Base-by-base conservation (phyloP, 1,140 invertebrate genomes). In the Drosophila lacteicornis region DNA sequence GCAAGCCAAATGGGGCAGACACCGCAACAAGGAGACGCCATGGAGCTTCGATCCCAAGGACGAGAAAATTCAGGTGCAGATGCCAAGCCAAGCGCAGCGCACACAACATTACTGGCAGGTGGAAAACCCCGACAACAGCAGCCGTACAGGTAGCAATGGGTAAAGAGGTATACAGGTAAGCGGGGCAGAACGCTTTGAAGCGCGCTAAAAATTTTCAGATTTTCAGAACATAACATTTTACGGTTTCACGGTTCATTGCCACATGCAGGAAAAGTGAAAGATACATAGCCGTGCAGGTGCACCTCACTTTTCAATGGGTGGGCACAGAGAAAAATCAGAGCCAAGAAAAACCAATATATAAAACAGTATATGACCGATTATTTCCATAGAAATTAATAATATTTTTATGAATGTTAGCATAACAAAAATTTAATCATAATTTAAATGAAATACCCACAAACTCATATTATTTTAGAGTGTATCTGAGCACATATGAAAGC, bases 141-240 rank as follows among this genome's bases (percentile, higher is more conserved):
- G 68, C 68, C 70, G 33, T 45, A 45, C 70, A 51, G 38, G 68
- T 55, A 63, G 51, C 59, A 50, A 17, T 45, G 25, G 59, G 46
- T 45, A 25, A 17, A 19, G 45, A 61, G 53, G 42, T 38, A 38
- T 55, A 5, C 51, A 38, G 60, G 63, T 30, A 22, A 59, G 59
- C 40, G 49, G 47, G 49, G 36, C 25, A 42, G 36, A 75, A 58
- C 59, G 84, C 80, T 87, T 88, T 87, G 84, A 79, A 80, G 84
- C 84, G 77, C 77, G 77, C 80, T 86, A 77, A 84, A 85, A 88
- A 83, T 87, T 88, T 88, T 79, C 80, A 87, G 84, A 87, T 87
- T 87, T 87, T 83, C 85, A 83, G 84, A 88, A 87, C 84, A 87
- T 88, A 87, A 87, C 84, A 87, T 87, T 87, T 87, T 88, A 87